These are phyloP conservation scores for Protomyctophum bolini DNA, from an alignment of 2,113 vertebrate genomes.

Conservation along the genomic window DNA sequence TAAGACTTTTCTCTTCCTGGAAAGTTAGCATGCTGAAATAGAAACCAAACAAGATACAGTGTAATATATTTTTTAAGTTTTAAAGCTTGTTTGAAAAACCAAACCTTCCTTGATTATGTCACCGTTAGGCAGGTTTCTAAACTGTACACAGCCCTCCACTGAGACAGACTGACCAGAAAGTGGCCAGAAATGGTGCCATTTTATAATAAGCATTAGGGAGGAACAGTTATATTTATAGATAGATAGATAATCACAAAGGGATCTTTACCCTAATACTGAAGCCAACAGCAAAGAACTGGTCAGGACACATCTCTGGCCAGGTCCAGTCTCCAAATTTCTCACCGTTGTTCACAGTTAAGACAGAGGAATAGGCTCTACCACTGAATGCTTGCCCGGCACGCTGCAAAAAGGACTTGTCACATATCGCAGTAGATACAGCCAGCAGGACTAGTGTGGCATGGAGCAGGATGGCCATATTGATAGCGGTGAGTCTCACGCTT, in stretches of 20 bases:
- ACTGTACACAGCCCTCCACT: too few relatives aligned
- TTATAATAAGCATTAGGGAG: too few relatives aligned
- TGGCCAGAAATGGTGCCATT: too few relatives aligned
- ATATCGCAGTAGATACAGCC: conserved; percentile 30
- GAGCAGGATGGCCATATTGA: conserved; percentile 52
- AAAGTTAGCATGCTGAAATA: background rate
- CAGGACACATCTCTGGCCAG: conserved; percentile 74
- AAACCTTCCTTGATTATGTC: background rate
- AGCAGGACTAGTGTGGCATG: conserved; percentile 29
- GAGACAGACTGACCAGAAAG: too few relatives aligned
- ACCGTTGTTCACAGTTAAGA: conserved; percentile 54
- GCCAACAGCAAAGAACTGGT: conserved; percentile 68
- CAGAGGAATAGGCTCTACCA: conserved; percentile 45
- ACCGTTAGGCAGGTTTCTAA: too few relatives aligned
- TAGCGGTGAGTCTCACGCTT: conserved; percentile 21
- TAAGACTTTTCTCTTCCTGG: background rate
- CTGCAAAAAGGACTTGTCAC: conserved; percentile 47
- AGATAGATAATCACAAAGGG: too few relatives aligned
- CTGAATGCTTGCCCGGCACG: conserved; percentile 56
- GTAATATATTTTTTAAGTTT: too few relatives aligned
- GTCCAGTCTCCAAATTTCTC: conserved; percentile 70
- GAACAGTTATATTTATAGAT: too few relatives aligned
- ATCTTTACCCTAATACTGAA: conserved; percentile 73
- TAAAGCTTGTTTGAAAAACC: background rate
- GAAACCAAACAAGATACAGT: background rate